A percentile compares a stretch with the other conserved stretches of the same genome.
phyloP scores from a whole-genome alignment of 2,113 vertebrate species.

The Trichechus manatus region DNA sequence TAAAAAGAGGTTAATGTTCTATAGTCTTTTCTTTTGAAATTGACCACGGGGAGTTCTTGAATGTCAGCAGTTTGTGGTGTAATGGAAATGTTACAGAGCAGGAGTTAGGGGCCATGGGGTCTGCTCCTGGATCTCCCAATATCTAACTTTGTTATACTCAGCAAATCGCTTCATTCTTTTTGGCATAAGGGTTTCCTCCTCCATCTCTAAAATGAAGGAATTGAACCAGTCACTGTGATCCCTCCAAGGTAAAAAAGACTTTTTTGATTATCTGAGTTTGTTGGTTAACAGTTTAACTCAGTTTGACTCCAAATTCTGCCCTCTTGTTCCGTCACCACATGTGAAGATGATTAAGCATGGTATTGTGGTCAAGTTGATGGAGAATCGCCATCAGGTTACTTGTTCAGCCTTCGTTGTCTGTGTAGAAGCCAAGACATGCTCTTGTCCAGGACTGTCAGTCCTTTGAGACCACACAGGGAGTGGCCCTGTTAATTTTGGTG shows the following conservation, averaged over 20 bases:
- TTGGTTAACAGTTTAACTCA: not conserved
- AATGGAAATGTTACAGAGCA: not conserved
- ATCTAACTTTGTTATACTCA: not conserved
- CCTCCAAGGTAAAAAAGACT: not conserved
- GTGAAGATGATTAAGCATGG: not conserved
- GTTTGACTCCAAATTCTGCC: not conserved
- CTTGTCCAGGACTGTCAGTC: not conserved
- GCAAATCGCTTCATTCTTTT: not conserved
- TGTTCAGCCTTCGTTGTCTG: not conserved
- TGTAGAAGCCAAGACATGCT: not conserved
- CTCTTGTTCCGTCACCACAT: not conserved
- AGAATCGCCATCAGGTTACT: not conserved
- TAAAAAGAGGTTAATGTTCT: slow-evolving; percentile 22
- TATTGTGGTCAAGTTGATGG: not conserved
- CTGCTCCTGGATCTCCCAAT: not conserved
- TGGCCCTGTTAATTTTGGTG: not conserved
- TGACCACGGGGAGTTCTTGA: not conserved
- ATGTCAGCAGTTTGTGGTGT: not conserved
- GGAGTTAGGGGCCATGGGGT: rapidly evolving
- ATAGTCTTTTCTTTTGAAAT: not conserved
- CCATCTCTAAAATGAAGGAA: not conserved
- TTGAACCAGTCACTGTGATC: not conserved
- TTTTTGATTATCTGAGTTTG: not conserved
- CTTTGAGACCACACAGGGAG: not conserved
- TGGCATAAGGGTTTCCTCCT: not conserved